These are phyloP conservation scores for Phasianus colchicus DNA, from an alignment of 2,113 vertebrate genomes.

Conservation along the genomic window DNA sequence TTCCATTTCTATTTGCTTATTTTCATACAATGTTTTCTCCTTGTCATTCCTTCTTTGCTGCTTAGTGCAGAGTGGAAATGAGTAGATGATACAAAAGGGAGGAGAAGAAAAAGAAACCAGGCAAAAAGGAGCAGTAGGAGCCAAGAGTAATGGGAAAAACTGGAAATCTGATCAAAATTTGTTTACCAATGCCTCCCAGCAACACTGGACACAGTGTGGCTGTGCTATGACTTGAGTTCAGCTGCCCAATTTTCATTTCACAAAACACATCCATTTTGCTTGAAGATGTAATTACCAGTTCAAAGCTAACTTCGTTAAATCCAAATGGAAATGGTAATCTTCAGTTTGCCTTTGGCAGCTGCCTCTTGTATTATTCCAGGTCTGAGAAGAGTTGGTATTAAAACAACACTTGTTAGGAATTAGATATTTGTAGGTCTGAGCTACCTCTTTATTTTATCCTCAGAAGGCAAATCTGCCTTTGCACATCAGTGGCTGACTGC, in stretches of 20 bases:
- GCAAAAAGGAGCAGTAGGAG: not conserved
- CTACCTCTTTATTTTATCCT: not conserved
- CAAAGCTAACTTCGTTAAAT: not conserved
- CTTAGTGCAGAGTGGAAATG: not conserved
- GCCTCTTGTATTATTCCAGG: not conserved
- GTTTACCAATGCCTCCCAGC: not conserved
- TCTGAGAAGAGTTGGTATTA: not conserved
- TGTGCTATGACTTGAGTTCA: not conserved
- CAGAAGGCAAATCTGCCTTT: not conserved
- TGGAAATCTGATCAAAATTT: not conserved
- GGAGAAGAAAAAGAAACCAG: not conserved
- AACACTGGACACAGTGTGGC: not conserved
- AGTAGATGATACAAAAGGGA: not conserved
- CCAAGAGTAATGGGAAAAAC: not conserved
- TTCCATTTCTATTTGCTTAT: not conserved
- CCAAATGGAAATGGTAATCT: not conserved
- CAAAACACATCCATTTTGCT: not conserved
- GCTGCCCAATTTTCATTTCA: not conserved
- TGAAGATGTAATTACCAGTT: not conserved
- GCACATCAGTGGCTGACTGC: rapidly evolving
- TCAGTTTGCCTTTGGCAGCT: not conserved
- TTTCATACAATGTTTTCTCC: not conserved
- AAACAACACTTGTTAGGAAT: not conserved
- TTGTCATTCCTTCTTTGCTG: not conserved
- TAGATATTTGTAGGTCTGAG: not conserved